Evolutionary conservation across 2,888 invertebrate genomes (phyloP).

Genomic region (Abscondita cerata): DNA sequence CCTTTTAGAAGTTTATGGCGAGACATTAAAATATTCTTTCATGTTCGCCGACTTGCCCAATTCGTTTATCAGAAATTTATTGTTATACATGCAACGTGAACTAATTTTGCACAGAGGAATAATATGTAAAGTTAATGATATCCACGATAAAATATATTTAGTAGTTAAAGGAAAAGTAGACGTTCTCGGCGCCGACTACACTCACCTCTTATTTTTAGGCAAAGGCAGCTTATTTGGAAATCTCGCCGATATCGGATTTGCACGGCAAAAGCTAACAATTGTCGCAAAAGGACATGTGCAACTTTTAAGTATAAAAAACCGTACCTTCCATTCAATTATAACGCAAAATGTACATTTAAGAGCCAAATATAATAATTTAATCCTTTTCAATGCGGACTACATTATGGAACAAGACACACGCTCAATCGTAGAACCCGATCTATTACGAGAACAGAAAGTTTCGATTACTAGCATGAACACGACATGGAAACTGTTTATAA

Average conservation of each 20-base stretch:
- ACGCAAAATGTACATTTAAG: too few relatives aligned
- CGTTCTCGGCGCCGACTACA: conserved; percentile 43
- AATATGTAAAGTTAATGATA: conserved; percentile 38
- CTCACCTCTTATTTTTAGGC: conserved; percentile 31
- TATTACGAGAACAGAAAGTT: too few relatives aligned
- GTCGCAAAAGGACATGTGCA: conserved; percentile 44
- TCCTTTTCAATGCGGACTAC: conserved; percentile 37
- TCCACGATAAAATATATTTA: conserved; percentile 40
- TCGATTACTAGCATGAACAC: too few relatives aligned
- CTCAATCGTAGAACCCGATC: not conserved
- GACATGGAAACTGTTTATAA: conserved; percentile 9
- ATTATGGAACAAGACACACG: conserved; percentile 3
- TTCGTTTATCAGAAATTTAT: conserved; percentile 2
- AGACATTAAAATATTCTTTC: conserved; percentile 20
- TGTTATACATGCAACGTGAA: conserved; percentile 28
- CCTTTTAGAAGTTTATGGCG: conserved; percentile 37
- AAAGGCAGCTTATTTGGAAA: conserved; percentile 44
- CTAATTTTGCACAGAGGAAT: conserved; percentile 33
- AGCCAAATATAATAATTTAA: too few relatives aligned
- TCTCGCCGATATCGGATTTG: conserved; percentile 33
- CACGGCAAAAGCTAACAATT: conserved; percentile 41
- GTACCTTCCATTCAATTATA: conserved; percentile 36
- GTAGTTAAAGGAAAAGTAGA: conserved; percentile 40
- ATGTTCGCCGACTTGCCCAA: conserved; percentile 20
- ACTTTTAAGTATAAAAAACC: conserved; percentile 34